A percentile compares a stretch with the other conserved stretches of the same genome.
phyloP scores from a whole-genome alignment of 2,113 vertebrate genomes.

The Carollia perspicillata region DNA sequence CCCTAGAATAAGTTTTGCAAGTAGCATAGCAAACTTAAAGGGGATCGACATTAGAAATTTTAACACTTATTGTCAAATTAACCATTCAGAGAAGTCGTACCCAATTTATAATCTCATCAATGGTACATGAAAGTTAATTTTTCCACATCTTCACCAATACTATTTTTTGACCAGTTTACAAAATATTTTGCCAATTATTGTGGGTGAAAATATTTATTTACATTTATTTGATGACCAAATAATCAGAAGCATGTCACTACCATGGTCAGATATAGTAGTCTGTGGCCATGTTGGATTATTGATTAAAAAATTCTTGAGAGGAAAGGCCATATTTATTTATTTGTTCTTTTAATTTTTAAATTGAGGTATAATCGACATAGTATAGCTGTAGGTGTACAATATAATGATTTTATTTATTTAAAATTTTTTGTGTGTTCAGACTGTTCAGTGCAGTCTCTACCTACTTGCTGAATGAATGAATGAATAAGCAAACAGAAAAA shows the following conservation, averaged over 20 bases:
- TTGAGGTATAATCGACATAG: neutral
- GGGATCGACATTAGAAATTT: neutral
- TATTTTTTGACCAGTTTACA: conserved; percentile 24
- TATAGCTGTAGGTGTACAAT: neutral
- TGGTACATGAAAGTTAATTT: neutral
- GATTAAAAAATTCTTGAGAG: neutral
- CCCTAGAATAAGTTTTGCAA: conserved; percentile 12
- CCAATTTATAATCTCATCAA: neutral
- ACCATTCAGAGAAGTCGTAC: neutral
- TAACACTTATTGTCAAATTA: neutral
- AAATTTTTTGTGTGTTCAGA: neutral
- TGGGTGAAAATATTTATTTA: conserved; percentile 40
- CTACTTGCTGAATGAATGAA: neutral
- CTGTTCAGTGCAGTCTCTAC: neutral
- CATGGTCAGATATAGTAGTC: conserved; percentile 1
- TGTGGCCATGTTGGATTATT: conserved; percentile 26
- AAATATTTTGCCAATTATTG: neutral
- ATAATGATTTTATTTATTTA: conserved; percentile 1
- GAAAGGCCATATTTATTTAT: neutral
- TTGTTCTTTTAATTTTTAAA: neutral
- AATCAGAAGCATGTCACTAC: neutral
- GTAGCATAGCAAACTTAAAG: neutral
- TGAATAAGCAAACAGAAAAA: neutral
- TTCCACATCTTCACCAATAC: neutral
- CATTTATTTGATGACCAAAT: neutral